Percentiles rank a stretch among this genome's conserved stretches.
Evolutionary conservation across 2,888 invertebrate genomes (phyloP).

Genomic region (Seladonia tumulorum): DNA sequence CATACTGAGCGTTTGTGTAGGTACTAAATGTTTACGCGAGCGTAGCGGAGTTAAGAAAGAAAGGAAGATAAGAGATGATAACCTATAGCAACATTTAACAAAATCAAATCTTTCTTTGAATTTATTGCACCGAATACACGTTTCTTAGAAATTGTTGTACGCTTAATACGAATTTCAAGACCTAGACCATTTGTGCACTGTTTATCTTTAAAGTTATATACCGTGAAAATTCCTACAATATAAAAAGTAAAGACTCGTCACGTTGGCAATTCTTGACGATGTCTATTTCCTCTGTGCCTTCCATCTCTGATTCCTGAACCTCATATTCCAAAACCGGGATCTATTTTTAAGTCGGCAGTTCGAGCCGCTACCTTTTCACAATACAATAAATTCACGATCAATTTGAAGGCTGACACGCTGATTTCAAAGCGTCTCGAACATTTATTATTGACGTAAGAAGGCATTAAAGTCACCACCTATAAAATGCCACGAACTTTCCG

Average conservation of each 20-base stretch:
- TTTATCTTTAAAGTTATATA: not conserved
- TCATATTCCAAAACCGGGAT: not conserved
- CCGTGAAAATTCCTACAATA: not conserved
- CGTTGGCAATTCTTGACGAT: not conserved
- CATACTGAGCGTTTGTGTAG: no score
- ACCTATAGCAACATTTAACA: no score
- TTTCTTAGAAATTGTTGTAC: no score
- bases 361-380: not conserved
- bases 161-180: no score
- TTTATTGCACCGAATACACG: no score
- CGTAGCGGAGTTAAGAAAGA: no score
- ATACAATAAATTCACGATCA: not conserved
- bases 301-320: not conserved
- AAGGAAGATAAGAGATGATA: no score
- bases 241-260: not conserved
- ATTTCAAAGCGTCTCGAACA: not conserved
- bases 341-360: not conserved
- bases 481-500: conserved; percentile 11
- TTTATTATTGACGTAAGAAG: not conserved
- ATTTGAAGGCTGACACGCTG: not conserved
- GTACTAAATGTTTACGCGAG: no score
- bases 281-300: not conserved
- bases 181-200: not conserved
- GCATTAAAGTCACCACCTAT: conserved; percentile 13
- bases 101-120: no score